phyloP scores from a whole-genome alignment of 2,797 vertebrate genomes.

The Myiotriccus ornatus region DNA sequence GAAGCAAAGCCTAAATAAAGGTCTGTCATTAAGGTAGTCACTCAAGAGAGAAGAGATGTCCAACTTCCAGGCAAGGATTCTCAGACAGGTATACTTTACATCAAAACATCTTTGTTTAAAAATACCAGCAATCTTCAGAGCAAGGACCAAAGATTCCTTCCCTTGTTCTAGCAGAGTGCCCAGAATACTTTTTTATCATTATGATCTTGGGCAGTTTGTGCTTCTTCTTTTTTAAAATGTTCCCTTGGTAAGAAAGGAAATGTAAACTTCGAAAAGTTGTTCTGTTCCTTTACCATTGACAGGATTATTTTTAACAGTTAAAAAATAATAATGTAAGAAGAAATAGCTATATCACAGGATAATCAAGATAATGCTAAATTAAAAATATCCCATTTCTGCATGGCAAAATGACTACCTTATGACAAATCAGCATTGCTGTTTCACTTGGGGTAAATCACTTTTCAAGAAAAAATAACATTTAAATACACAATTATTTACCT shows the following conservation, averaged over 20 bases:
- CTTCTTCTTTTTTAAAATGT: slow-evolving; percentile 2
- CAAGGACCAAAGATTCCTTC: background rate
- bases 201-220: background rate
- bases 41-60: background rate
- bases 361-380: slow-evolving; percentile 48
- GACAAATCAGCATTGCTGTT: slow-evolving; percentile 58
- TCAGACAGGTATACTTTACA: rapidly evolving
- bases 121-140: background rate
- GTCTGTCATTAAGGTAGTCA: background rate
- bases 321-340: slow-evolving; percentile 39
- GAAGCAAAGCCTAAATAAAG: background rate
- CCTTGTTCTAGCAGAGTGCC: background rate
- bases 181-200: background rate
- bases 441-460: slow-evolving; percentile 51
- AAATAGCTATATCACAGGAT: slow-evolving; percentile 54
- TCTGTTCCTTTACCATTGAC: slow-evolving; percentile 8
- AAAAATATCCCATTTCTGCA: slow-evolving; percentile 34
- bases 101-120: background rate
- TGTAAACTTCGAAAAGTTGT: slow-evolving; percentile 22
- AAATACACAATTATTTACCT: slow-evolving; percentile 48
- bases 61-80: background rate
- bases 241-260: slow-evolving; percentile 19
- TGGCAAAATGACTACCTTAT: slow-evolving; percentile 39
- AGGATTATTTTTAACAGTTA: slow-evolving; percentile 39
- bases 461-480: slow-evolving; percentile 49